These are phyloP conservation scores for Baronia brevicornis DNA, from an alignment of 2,888 invertebrate genomes.

Conservation along the genomic window DNA sequence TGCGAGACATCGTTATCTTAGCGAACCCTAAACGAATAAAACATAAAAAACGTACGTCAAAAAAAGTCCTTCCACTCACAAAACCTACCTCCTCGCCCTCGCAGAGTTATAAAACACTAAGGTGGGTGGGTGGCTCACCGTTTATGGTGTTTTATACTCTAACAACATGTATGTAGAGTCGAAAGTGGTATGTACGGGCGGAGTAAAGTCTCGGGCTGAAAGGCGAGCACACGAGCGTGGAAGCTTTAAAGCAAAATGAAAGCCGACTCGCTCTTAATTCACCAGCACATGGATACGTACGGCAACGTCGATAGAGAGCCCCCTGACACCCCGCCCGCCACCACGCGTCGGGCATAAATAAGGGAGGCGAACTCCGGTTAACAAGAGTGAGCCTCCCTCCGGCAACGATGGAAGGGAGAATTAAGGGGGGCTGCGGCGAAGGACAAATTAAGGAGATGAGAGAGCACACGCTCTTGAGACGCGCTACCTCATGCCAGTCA, in stretches of 20 bases:
- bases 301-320: conserved; percentile 52
- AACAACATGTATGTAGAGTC: conserved; percentile 47
- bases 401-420: conserved; percentile 58
- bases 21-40: conserved; percentile 71
- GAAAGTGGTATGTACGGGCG: conserved; percentile 40
- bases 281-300: conserved; percentile 63
- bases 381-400: conserved; percentile 63
- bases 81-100: conserved; percentile 67
- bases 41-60: conserved; percentile 75
- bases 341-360: conserved; percentile 60
- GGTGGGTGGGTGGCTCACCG: conserved; percentile 36
- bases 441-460: conserved; percentile 76
- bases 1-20: conserved; percentile 70
- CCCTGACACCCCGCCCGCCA: conserved; percentile 38
- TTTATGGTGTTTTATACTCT: conserved; percentile 45
- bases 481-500: conserved; percentile 58
- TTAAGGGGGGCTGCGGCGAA: conserved; percentile 72
- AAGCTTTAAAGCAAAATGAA: conserved; percentile 73
- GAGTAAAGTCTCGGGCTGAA: conserved; percentile 54
- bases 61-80: conserved; percentile 73
- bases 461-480: conserved; percentile 73
- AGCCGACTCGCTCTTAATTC: conserved; percentile 75
- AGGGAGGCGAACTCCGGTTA: conserved; percentile 69
- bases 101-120: conserved; percentile 67
- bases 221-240: conserved; percentile 72